Conservation (phyloP, 1,140 invertebrate species). For the Grapholita molesta region DNA sequence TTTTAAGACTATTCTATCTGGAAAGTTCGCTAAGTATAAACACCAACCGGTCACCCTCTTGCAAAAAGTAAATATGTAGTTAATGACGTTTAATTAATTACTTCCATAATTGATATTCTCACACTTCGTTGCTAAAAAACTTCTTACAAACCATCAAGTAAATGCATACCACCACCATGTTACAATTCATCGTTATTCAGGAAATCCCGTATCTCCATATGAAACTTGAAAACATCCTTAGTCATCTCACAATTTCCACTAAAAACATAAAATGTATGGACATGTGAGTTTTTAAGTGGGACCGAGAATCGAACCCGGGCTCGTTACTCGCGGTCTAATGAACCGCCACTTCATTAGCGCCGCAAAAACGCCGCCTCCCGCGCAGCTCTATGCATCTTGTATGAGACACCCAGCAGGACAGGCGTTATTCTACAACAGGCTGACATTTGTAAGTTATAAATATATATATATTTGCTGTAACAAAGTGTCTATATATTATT, state of each 20-base stretch:
- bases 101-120: neutral
- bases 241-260: neutral
- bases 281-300: constrained; percentile 12
- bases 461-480: too few species aligned
- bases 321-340: constrained; percentile 36
- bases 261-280: constrained; percentile 14
- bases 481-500: too few species aligned
- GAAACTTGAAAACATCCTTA: constrained; percentile 3
- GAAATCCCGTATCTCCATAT: constrained; percentile 2
- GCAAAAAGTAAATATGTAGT: neutral
- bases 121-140: neutral
- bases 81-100: neutral
- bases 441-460: neutral
- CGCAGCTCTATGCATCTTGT: constrained; percentile 57
- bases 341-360: constrained; percentile 38
- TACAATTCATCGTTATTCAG: neutral
- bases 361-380: constrained; percentile 29
- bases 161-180: neutral
- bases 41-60: too few species aligned
- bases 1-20: too few species aligned
- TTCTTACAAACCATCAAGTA: neutral
- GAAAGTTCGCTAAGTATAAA: too few species aligned
- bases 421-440: constrained; percentile 27
- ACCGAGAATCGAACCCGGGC: constrained; percentile 27
- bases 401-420: constrained; percentile 44